Evolutionary conservation across 2,113 vertebrate species (phyloP).

Genomic region (Amphiprion ocellaris): DNA sequence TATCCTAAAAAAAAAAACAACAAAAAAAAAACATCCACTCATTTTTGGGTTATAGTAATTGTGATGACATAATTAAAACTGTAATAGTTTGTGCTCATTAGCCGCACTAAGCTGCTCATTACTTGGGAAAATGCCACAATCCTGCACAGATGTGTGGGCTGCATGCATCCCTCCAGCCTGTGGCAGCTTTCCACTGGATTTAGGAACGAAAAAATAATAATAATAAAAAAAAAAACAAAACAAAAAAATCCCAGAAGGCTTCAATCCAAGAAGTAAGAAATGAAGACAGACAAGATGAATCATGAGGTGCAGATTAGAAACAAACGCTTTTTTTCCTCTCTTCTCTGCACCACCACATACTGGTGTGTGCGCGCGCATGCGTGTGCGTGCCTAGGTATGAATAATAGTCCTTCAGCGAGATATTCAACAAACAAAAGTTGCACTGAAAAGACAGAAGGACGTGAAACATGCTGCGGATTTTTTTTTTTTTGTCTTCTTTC

Average conservation of each 20-base stretch:
- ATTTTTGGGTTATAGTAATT: slow-evolving; percentile 49
- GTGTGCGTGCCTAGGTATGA: neutral
- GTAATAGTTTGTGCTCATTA: slow-evolving; percentile 55
- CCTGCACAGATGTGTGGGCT: slow-evolving; percentile 67
- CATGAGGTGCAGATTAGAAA: neutral
- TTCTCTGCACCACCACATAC: neutral
- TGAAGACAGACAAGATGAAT: neutral
- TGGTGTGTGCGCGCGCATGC: neutral
- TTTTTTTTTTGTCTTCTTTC: too few relatives aligned
- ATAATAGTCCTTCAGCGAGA: slow-evolving; percentile 13
- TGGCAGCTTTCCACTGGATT: slow-evolving; percentile 4
- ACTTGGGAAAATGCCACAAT: slow-evolving; percentile 56
- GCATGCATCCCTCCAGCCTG: slow-evolving; percentile 28
- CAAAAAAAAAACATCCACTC: slow-evolving; percentile 32
- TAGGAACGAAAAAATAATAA: neutral
- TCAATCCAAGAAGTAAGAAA: slow-evolving; percentile 26
- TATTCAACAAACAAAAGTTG: slow-evolving; percentile 42
- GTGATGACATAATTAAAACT: slow-evolving; percentile 62
- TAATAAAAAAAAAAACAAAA: neutral
- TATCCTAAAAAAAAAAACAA: neutral
- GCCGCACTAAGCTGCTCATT: slow-evolving; percentile 63
- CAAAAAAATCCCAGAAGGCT: neutral
- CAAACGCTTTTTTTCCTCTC: neutral
- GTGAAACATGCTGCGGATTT: neutral
- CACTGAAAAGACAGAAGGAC: neutral